phyloP scores from a whole-genome alignment of 2,888 invertebrate species.

The Dusona sp. region DNA sequence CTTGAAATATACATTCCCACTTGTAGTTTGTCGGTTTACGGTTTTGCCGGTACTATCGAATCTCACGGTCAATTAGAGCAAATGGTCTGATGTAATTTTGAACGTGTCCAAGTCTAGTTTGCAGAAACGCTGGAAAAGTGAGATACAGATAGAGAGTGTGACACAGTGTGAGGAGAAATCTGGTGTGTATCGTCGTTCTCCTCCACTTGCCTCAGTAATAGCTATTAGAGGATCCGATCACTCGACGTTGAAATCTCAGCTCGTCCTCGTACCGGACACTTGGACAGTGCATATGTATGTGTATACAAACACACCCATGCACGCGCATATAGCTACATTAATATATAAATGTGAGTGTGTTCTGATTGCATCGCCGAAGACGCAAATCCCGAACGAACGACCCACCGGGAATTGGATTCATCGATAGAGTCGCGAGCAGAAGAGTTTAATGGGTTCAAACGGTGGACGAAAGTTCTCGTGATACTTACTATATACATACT shows the following conservation, averaged over 20 bases:
- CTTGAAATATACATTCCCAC: slow-evolving; percentile 28
- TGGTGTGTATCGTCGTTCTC: slow-evolving; percentile 51
- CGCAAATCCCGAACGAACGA: slow-evolving; percentile 63
- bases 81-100: slow-evolving; percentile 55
- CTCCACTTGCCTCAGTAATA: slow-evolving; percentile 65
- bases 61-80: slow-evolving; percentile 51
- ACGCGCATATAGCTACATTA: neutral
- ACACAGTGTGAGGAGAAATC: slow-evolving; percentile 34
- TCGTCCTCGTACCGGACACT: slow-evolving; percentile 56
- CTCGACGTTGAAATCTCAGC: slow-evolving; percentile 55
- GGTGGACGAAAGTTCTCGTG: slow-evolving; percentile 47
- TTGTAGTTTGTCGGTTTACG: slow-evolving; percentile 40
- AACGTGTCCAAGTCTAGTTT: slow-evolving; percentile 41
- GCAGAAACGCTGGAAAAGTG: slow-evolving; percentile 35
- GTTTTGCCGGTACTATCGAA: slow-evolving; percentile 46
- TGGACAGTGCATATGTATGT: slow-evolving; percentile 50
- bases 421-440: slow-evolving; percentile 65
- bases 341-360: slow-evolving; percentile 16
- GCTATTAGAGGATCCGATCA: slow-evolving; percentile 69
- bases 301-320: neutral
- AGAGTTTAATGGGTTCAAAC: slow-evolving; percentile 70
- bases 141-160: slow-evolving; percentile 34
- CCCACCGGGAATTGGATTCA: slow-evolving; percentile 62
- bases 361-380: slow-evolving; percentile 52
- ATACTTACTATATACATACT: slow-evolving; percentile 22